Evolutionary conservation across 1,140 invertebrate species (phyloP).

Genomic region (Drosophila ercepeae): DNA sequence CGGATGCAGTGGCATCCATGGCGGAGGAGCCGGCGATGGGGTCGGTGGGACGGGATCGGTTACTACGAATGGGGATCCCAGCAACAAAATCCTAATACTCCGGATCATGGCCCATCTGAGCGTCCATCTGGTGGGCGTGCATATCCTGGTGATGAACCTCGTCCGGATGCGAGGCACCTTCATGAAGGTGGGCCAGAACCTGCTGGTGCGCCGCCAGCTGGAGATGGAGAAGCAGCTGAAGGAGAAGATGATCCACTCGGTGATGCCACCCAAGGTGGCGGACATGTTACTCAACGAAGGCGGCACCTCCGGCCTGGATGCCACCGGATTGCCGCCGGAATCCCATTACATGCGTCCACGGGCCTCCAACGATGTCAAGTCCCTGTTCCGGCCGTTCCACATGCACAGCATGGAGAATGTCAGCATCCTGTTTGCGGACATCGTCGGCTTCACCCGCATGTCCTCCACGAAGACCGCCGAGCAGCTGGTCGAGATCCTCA

Average conservation of each 20-base stretch:
- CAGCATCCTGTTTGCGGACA: constrained; percentile 99
- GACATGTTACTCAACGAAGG: constrained; percentile 92
- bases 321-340: constrained; percentile 60
- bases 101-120: constrained; percentile 93
- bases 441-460: constrained; percentile 99
- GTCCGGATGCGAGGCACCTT: constrained; percentile 97
- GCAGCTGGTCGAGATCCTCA: constrained; percentile 94
- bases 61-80: constrained; percentile 79
- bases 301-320: constrained; percentile 84
- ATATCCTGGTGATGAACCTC: constrained; percentile 96
- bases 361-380: constrained; percentile 89
- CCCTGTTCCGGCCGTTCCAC: constrained; percentile 93
- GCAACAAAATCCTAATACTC: constrained; percentile 87
- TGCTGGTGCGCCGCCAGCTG: constrained; percentile 93
- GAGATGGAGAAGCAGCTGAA: constrained; percentile 97
- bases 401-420: constrained; percentile 98
- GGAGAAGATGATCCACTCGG: constrained; percentile 98
- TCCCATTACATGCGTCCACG: constrained; percentile 84
- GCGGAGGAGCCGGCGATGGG: constrained; percentile 46
- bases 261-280: constrained; percentile 97
- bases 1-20: constrained; percentile 79
- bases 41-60: neutral
- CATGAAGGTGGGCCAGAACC: constrained; percentile 97
- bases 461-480: constrained; percentile 97
- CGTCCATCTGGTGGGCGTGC: constrained; percentile 95